A percentile compares a stretch with the other conserved stretches of the same genome.
These are phyloP conservation scores for Ceyx cyanopectus DNA, from an alignment of 2,113 vertebrate species.

Conservation along the genomic window DNA sequence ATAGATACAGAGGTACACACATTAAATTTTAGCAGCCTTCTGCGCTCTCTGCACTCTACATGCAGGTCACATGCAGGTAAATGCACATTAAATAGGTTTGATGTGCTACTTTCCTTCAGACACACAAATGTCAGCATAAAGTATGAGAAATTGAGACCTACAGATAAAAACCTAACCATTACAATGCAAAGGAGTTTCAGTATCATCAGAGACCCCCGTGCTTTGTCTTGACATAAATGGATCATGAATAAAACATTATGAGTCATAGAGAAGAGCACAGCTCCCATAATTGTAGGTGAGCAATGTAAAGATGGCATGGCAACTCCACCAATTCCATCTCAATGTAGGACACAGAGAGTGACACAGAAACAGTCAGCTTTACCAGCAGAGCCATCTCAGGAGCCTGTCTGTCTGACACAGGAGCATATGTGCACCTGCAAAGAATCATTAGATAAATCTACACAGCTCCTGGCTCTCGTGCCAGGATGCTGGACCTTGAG, in stretches of 20 bases:
- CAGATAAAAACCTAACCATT: background rate
- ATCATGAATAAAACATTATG: constrained; percentile 23
- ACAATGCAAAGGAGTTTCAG: background rate
- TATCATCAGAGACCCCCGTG: background rate
- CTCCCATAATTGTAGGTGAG: background rate
- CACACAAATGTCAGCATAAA: background rate
- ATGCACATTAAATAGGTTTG: background rate
- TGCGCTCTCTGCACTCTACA: background rate
- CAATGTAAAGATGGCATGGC: background rate
- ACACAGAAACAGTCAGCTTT: background rate
- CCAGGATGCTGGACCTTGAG: fast-evolving
- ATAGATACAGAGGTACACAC: background rate
- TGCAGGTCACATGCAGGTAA: background rate
- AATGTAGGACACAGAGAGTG: background rate
- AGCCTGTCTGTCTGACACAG: background rate
- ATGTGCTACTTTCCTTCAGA: background rate
- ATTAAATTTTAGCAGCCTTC: background rate
- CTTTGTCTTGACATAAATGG: background rate
- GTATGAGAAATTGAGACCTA: background rate
- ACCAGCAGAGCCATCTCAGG: background rate
- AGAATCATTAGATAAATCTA: background rate
- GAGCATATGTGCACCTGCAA: fast-evolving
- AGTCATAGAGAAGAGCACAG: background rate
- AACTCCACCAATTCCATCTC: background rate
- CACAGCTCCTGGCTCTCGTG: background rate